A percentile compares a stretch with the other conserved stretches of the same genome.
Conservation (phyloP, 2,797 vertebrate species). For the Sebastes wilsoni region DNA sequence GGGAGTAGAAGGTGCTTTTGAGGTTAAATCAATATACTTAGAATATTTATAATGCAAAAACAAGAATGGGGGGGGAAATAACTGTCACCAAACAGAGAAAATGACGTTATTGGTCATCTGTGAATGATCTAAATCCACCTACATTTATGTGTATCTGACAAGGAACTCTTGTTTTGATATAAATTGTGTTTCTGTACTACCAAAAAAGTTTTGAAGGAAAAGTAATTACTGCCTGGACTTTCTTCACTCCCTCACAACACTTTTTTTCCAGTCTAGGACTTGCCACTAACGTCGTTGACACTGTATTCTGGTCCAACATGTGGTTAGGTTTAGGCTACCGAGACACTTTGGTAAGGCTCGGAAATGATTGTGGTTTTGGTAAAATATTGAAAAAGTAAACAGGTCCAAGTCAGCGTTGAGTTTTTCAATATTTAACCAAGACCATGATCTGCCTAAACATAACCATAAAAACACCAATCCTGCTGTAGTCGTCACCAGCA, state of each 20-base stretch:
- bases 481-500: background rate
- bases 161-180: background rate
- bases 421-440: background rate
- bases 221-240: background rate
- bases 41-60: background rate
- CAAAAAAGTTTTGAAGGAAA: background rate
- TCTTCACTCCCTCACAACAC: background rate
- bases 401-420: background rate
- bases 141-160: background rate
- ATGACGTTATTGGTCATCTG: background rate
- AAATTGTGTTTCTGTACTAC: background rate
- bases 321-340: background rate
- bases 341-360: background rate
- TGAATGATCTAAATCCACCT: background rate
- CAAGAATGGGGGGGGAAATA: background rate
- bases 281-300: background rate
- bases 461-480: background rate
- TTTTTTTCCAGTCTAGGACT: background rate
- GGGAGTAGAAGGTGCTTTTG: background rate
- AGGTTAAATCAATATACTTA: background rate
- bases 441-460: background rate
- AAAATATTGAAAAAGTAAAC: conserved; percentile 4
- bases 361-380: conserved; percentile 1
- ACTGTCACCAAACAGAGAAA: background rate
- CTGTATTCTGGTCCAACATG: background rate